Evolutionary conservation across 2,888 invertebrate genomes (phyloP).

Genomic region (Nasonovia ribisnigri): DNA sequence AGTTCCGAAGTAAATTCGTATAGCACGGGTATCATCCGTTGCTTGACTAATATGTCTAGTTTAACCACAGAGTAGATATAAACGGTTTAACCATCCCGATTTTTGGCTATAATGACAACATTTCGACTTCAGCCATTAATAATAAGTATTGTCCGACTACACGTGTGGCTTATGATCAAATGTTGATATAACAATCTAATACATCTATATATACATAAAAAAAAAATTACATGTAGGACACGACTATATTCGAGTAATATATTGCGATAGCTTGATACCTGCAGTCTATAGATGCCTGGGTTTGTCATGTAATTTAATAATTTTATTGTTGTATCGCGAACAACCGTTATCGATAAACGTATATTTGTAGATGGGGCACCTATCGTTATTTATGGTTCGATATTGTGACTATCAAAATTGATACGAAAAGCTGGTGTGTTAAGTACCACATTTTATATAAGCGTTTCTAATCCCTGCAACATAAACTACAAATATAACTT

Average conservation of each 20-base stretch:
- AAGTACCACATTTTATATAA: neutral
- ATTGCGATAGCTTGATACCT: neutral
- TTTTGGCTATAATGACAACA: neutral
- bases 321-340: neutral
- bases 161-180: neutral
- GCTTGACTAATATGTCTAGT: neutral
- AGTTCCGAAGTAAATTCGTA: neutral
- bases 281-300: neutral
- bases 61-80: too few species aligned
- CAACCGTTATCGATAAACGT: neutral
- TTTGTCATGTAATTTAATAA: neutral
- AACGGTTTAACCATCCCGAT: neutral
- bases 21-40: neutral
- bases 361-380: neutral
- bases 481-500: neutral
- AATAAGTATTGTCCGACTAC: neutral
- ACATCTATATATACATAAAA: neutral
- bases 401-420: neutral
- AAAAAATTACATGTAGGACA: neutral
- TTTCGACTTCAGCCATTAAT: neutral
- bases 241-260: neutral
- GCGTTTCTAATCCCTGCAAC: neutral
- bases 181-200: neutral
- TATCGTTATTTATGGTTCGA: neutral
- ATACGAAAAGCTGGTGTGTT: too few species aligned